A percentile compares a stretch with the other conserved stretches of the same genome.
These are phyloP conservation scores for Buceros bicornis DNA, from an alignment of 2,797 vertebrate species.

Conservation along the genomic window DNA sequence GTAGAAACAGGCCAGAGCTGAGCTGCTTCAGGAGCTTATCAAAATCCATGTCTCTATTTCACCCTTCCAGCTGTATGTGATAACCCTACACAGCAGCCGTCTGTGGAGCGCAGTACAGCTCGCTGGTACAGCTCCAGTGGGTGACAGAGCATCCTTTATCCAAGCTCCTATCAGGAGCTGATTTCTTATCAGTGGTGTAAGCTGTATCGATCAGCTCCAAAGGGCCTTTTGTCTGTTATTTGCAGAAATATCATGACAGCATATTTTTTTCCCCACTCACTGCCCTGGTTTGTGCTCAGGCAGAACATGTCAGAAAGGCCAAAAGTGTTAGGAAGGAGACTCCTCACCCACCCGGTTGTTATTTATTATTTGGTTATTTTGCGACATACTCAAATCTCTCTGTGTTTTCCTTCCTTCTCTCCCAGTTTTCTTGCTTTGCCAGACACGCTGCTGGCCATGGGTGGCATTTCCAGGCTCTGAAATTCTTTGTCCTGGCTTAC, in stretches of 20 bases:
- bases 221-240: not conserved
- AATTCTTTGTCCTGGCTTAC: not conserved
- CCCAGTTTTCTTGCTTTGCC: not conserved
- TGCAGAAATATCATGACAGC: not conserved
- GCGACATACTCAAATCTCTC: not conserved
- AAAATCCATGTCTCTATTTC: not conserved
- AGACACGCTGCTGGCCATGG: not conserved
- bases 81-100: not conserved
- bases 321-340: not conserved
- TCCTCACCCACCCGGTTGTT: not conserved
- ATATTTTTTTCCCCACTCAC: not conserved
- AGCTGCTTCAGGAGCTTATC: not conserved
- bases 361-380: not conserved
- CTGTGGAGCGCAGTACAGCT: not conserved
- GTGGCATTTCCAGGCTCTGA: not conserved
- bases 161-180: not conserved
- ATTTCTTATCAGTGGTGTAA: not conserved
- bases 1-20: not conserved
- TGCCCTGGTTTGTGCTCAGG: not conserved
- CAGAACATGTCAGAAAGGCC: not conserved
- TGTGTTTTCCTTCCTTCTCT: rapidly evolving
- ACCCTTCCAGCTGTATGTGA: not conserved
- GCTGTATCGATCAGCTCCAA: not conserved
- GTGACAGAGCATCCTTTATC: not conserved
- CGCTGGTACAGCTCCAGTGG: not conserved